Base-by-base conservation (phyloP, 1,140 invertebrate genomes). In the Rhopalosiphum padi region DNA sequence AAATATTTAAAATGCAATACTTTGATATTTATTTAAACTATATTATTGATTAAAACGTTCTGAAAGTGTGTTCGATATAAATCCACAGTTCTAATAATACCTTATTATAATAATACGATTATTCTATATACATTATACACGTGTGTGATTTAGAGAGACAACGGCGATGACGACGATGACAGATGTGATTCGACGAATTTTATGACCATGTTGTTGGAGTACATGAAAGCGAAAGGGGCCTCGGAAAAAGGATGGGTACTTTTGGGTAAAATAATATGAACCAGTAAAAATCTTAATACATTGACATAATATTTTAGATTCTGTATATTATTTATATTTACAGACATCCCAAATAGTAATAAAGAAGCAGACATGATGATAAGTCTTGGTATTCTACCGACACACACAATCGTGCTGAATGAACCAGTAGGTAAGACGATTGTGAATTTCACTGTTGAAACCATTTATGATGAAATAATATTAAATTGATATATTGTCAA, bases 181-280 rank as follows among this genome's bases (percentile, higher is more conserved):
- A 23, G 3, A 30, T 86, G 82, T 77, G 30, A 77, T 53, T 53
- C 23, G 11, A 7, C 9, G 43, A 37, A 93, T 55, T 93, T 93
- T 25, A 23, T 23, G 35, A 43, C 35, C 15, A 6, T 41, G 77
- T 43, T 93, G 37, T 41, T 2, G 6, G 91, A 93, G 46, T 93
- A 93, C 15, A 86, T 93, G 91, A 51, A 37, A 55, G 91, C 91
- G 6, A 93, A 93, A 93, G 91, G 91, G 2, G 35, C 91, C n/a
- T 30, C 11, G 23, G 2, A 2, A 53, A 93, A 53, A 55, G 91
- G 91, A 55, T 93, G 91, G 91, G n/a, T 93, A 30, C 35, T 93
- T 15, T 93, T 93, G 11, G 91, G 91, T 93, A 86, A 93, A 25
- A 51, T 48, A 83, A 83, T 83, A 83, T 18, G 2, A 48, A 88